Evolutionary conservation across 2,113 vertebrate species (phyloP).

Genomic region (Ifrita kowaldi): DNA sequence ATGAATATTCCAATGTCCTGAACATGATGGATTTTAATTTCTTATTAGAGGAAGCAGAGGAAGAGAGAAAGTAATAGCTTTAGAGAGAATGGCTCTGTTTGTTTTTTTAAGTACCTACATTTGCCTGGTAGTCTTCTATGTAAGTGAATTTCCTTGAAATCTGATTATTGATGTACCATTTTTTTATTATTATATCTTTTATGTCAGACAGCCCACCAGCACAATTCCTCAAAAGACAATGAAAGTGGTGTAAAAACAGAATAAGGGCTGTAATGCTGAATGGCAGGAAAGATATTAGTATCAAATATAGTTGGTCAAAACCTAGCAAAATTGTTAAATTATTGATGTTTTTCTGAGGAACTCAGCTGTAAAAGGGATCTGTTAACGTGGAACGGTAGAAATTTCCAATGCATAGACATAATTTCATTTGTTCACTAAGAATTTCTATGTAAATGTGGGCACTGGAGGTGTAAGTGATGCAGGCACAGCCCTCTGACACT

Average conservation of each 20-base stretch:
- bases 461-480: not conserved
- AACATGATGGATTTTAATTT: conserved; percentile 52
- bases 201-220: not conserved
- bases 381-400: not conserved
- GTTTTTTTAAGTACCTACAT: not conserved
- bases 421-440: not conserved
- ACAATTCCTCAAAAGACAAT: not conserved
- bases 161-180: not conserved
- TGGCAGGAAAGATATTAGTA: not conserved
- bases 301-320: not conserved
- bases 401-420: not conserved
- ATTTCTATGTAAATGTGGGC: not conserved
- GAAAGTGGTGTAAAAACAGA: not conserved
- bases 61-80: conserved; percentile 23
- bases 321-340: not conserved
- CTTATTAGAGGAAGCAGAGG: conserved; percentile 36
- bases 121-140: conserved; percentile 5
- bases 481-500: not conserved
- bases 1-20: conserved; percentile 32
- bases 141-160: conserved; percentile 48
- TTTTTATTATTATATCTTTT: not conserved
- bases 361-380: not conserved
- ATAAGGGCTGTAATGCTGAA: not conserved
- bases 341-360: not conserved
- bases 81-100: conserved; percentile 17